A percentile compares a stretch with the other conserved stretches of the same genome.
phyloP scores from a whole-genome alignment of 1,140 invertebrate genomes.

The Scaptomyza graminum region DNA sequence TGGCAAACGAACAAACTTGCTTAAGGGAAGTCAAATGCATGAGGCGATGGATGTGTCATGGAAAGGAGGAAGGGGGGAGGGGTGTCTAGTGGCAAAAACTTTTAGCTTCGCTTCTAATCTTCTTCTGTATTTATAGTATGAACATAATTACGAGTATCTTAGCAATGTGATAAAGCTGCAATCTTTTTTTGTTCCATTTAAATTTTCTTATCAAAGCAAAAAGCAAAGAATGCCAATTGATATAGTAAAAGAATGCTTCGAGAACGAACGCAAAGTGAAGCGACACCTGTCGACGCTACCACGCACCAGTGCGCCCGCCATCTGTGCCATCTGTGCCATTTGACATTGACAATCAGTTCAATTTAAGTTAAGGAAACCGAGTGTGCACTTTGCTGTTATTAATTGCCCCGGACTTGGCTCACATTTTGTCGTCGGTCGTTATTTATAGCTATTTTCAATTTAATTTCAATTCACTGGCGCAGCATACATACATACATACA shows the following conservation, averaged over 20 bases:
- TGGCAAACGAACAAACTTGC: slow-evolving; percentile 20
- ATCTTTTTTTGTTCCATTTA: background rate
- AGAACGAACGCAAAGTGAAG: slow-evolving; percentile 5
- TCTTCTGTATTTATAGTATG: too few species aligned
- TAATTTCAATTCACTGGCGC: slow-evolving; percentile 48
- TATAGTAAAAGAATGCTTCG: background rate
- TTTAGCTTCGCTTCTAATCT: too few species aligned
- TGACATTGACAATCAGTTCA: slow-evolving; percentile 67
- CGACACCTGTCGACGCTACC: slow-evolving; percentile 43
- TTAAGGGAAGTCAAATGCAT: slow-evolving; percentile 29
- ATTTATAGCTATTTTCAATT: slow-evolving; percentile 56
- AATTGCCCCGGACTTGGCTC: slow-evolving; percentile 26
- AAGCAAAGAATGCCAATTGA: slow-evolving; percentile 9
- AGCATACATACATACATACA: slow-evolving; percentile 39
- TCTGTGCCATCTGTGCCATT: slow-evolving; percentile 29
- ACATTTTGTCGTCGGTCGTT: slow-evolving; percentile 51
- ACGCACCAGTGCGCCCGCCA: slow-evolving; percentile 21
- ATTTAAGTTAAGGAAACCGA: slow-evolving; percentile 54
- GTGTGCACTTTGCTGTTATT: slow-evolving; percentile 62
- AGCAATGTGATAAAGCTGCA: background rate
- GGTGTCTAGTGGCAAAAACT: background rate
- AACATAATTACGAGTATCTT: background rate
- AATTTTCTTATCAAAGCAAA: slow-evolving; percentile 2
- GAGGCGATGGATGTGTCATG: too few species aligned
- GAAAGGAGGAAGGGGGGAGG: too few species aligned